Evolutionary conservation across 2,888 invertebrate species (phyloP).

Genomic region (Drosophila pegasa): DNA sequence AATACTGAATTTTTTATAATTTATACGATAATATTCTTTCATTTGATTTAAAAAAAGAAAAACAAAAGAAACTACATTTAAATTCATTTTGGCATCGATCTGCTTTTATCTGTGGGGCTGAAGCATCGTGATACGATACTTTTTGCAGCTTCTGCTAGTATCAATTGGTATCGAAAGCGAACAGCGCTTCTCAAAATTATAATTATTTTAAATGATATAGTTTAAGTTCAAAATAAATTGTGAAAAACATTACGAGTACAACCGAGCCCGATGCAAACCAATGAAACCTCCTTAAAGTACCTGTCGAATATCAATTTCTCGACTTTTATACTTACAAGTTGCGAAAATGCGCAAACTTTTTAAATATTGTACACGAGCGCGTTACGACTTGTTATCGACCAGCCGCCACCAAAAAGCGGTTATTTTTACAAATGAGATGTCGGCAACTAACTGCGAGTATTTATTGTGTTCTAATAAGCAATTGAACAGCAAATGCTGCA

Average conservation of each 20-base stretch:
- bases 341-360: constrained; percentile 9
- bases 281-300: constrained; percentile 44
- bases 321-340: constrained; percentile 10
- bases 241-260: constrained; percentile 73
- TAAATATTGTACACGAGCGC: constrained; percentile 13
- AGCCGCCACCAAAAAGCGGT: constrained; percentile 9
- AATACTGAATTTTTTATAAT: constrained; percentile 76
- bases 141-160: constrained; percentile 26
- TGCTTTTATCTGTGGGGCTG: constrained; percentile 13
- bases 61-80: constrained; percentile 51
- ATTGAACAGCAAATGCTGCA: not conserved
- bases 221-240: constrained; percentile 73
- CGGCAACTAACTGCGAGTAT: not conserved
- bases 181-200: constrained; percentile 75
- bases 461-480: not conserved
- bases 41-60: constrained; percentile 60
- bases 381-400: constrained; percentile 1
- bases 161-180: constrained; percentile 22
- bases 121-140: constrained; percentile 18
- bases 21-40: constrained; percentile 75
- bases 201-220: constrained; percentile 69
- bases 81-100: constrained; percentile 44
- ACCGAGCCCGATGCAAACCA: constrained; percentile 31
- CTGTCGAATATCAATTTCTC: constrained; percentile 23
- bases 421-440: not conserved